Percentiles rank a stretch among this genome's conserved stretches.
Conservation (phyloP, 2,797 vertebrate genomes). For the Chelon auratus region DNA sequence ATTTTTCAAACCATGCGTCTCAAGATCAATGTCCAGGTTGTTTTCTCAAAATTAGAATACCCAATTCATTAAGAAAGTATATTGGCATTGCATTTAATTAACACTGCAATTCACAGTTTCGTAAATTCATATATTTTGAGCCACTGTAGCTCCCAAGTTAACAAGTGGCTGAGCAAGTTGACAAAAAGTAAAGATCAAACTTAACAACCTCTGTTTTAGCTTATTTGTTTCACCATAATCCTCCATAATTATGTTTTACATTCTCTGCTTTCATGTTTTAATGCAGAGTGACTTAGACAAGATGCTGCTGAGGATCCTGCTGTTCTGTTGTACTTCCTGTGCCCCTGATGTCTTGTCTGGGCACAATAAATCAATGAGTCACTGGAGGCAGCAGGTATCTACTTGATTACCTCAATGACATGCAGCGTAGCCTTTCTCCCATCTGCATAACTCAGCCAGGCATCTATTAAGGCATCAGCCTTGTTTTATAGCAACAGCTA, state of each 20-base stretch:
- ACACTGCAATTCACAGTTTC: too few species aligned
- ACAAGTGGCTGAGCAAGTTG: too few species aligned
- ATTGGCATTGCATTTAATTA: too few species aligned
- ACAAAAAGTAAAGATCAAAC: neutral
- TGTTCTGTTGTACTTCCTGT: conserved; percentile 41
- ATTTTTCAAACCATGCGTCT: too few species aligned
- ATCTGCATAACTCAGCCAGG: conserved; percentile 30
- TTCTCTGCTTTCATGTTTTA: conserved; percentile 3
- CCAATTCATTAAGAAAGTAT: too few species aligned
- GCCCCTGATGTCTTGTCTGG: conserved; percentile 32
- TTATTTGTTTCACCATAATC: neutral
- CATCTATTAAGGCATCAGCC: conserved; percentile 28
- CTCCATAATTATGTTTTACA: conserved; percentile 13
- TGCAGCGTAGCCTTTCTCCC: neutral
- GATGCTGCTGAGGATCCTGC: conserved; percentile 36
- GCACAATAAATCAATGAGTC: conserved; percentile 54
- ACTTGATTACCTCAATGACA: conserved; percentile 47
- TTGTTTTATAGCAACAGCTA: conserved; percentile 26
- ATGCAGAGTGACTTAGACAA: conserved; percentile 33
- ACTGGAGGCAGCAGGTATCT: conserved; percentile 32
- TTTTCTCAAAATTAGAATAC: too few species aligned
- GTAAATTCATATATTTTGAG: too few species aligned
- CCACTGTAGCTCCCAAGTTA: too few species aligned
- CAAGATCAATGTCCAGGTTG: too few species aligned
- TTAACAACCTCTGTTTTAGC: neutral